A percentile compares a stretch with the other conserved stretches of the same genome.
Conservation (phyloP, 2,797 vertebrate genomes). For the Smutsia temminckii region DNA sequence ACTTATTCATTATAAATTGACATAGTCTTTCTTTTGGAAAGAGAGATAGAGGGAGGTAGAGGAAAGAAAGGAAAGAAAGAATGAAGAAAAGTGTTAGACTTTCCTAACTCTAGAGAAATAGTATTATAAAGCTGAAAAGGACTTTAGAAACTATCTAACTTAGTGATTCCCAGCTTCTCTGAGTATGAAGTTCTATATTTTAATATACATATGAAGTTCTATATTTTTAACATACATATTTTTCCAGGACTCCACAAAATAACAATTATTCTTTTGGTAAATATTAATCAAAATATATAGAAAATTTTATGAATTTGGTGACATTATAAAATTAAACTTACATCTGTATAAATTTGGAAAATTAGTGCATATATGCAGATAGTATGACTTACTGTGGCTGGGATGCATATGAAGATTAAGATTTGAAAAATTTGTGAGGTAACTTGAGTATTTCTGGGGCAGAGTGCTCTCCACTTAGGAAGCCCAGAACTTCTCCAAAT, state of each 20-base stretch:
- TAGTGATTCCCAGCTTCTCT: not conserved
- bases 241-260: not conserved
- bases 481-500: not conserved
- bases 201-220: not conserved
- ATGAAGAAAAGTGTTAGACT: not conserved
- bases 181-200: not conserved
- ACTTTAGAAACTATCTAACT: not conserved
- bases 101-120: not conserved
- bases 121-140: not conserved
- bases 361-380: not conserved
- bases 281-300: not conserved
- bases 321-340: slow-evolving; percentile 17
- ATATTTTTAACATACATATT: not conserved
- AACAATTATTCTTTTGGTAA: not conserved
- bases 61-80: not conserved
- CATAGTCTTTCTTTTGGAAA: not conserved
- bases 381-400: not conserved
- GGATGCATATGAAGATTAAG: not conserved
- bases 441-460: not conserved
- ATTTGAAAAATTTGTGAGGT: not conserved
- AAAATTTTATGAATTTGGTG: not conserved
- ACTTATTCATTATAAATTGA: not conserved
- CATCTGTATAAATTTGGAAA: not conserved
- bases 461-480: not conserved
- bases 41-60: not conserved